phyloP scores from a whole-genome alignment of 35 echinoderm and acorn worm species.

The Chiridota heheva region DNA sequence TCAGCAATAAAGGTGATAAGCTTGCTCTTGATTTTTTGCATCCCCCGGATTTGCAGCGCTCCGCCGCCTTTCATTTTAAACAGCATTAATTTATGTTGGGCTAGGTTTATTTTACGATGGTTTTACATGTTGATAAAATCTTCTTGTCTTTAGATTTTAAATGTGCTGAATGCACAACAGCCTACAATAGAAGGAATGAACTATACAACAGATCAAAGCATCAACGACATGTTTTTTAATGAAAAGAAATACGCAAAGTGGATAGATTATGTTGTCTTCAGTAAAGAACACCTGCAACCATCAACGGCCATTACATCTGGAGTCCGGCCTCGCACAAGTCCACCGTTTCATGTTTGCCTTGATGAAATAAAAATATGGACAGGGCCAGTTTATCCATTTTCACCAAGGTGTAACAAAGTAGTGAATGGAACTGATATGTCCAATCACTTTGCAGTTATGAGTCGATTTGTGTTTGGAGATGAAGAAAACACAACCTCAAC shows the following conservation, averaged over 20 bases:
- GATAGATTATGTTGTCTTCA: conserved; percentile 74
- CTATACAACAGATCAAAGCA: conserved; percentile 54
- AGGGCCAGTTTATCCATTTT: conserved; percentile 43
- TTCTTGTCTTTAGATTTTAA: conserved; percentile 32
- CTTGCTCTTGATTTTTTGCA: no score
- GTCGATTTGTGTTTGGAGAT: conserved; percentile 46
- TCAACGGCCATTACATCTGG: conserved; percentile 34
- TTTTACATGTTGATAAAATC: no score
- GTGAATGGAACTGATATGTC: conserved; percentile 61
- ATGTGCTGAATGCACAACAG: conserved; percentile 38
- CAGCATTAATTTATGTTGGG: no score
- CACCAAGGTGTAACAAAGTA: conserved; percentile 24
- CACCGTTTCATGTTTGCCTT: conserved; percentile 51
- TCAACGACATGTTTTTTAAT: conserved; percentile 56
- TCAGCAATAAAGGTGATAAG: no score
- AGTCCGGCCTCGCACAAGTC: conserved; percentile 39
- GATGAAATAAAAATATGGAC: conserved; percentile 12
- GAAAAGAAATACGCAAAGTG: conserved; percentile 35
- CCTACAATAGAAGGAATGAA: conserved; percentile 49
- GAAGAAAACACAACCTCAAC: no score
- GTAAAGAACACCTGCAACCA: conserved; percentile 51
- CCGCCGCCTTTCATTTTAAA: no score
- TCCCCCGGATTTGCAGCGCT: conserved; percentile 17
- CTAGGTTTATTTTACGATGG: no score
- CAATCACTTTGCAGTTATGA: conserved; percentile 68